Conservation (phyloP, 2,797 vertebrate species). For the Rhincodon typus region DNA sequence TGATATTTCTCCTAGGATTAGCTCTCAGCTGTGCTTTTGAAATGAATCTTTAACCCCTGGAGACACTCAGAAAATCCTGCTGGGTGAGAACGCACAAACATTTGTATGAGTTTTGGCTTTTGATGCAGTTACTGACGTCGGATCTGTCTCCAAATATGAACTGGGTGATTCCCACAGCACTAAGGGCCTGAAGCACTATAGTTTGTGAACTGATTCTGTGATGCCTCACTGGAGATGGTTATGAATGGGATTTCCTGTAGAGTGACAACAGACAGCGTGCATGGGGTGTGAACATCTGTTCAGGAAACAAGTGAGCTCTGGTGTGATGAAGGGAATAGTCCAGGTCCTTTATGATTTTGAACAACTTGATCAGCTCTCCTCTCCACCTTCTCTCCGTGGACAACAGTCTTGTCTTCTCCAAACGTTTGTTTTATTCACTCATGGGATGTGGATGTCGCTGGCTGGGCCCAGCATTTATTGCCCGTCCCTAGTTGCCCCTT, state of each 20-base stretch:
- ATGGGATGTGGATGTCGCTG: too few relatives aligned
- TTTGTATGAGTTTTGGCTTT: background rate
- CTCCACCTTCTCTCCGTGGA: too few relatives aligned
- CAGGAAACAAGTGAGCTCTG: too few relatives aligned
- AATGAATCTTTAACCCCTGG: background rate
- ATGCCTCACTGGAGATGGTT: background rate
- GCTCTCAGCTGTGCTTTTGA: background rate
- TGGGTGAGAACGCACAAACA: background rate
- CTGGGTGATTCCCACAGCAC: background rate
- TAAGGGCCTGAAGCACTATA: background rate
- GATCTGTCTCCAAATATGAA: background rate
- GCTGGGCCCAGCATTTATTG: too few relatives aligned
- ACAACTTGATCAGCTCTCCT: too few relatives aligned
- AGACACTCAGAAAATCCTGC: too few relatives aligned
- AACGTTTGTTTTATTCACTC: too few relatives aligned
- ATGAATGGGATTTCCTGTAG: background rate
- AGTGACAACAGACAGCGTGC: background rate
- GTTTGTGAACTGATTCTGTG: background rate
- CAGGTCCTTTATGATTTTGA: too few relatives aligned
- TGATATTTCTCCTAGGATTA: background rate
- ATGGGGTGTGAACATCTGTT: background rate
- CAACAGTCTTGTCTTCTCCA: too few relatives aligned
- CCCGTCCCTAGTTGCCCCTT: too few relatives aligned
- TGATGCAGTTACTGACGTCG: background rate
- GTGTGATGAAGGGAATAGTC: background rate